phyloP scores from a whole-genome alignment of 2,113 vertebrate genomes.

The Halcyon senegalensis region DNA sequence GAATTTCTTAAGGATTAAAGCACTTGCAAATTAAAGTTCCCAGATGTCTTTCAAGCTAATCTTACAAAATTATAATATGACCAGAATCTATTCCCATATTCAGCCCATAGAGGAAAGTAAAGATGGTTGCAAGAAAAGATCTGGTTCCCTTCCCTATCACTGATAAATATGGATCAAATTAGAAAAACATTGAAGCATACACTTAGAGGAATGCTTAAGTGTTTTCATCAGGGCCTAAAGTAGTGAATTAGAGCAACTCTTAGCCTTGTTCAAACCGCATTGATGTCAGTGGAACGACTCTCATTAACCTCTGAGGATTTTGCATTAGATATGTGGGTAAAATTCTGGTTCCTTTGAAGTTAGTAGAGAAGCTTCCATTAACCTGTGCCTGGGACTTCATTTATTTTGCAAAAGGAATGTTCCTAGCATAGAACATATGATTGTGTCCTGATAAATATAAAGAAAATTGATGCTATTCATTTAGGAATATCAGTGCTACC shows the following conservation, averaged over 20 bases:
- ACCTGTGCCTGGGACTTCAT: conserved; percentile 47
- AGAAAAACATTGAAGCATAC: background rate
- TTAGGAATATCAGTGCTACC: background rate
- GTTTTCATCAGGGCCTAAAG: background rate
- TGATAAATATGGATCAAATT: background rate
- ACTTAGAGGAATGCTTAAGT: background rate
- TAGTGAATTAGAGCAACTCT: conserved; percentile 26
- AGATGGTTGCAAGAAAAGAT: background rate
- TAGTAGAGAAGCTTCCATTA: conserved; percentile 26
- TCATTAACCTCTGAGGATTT: conserved; percentile 53
- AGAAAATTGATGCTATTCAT: conserved; percentile 23
- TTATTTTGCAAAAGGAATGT: conserved; percentile 29
- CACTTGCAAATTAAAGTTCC: background rate
- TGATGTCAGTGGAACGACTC: conserved; percentile 14
- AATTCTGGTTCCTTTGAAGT: conserved; percentile 45
- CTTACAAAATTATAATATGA: background rate
- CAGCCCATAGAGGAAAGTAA: background rate
- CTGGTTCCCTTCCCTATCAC: background rate
- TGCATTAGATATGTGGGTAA: conserved; percentile 24
- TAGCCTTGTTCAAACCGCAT: background rate
- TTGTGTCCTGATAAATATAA: background rate
- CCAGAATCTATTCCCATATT: background rate
- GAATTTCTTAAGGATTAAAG: conserved; percentile 11
- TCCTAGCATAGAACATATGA: background rate
- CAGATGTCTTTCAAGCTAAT: background rate